Base-by-base conservation (phyloP, 2,113 vertebrate species). In the Epinephelus lanceolatus region DNA sequence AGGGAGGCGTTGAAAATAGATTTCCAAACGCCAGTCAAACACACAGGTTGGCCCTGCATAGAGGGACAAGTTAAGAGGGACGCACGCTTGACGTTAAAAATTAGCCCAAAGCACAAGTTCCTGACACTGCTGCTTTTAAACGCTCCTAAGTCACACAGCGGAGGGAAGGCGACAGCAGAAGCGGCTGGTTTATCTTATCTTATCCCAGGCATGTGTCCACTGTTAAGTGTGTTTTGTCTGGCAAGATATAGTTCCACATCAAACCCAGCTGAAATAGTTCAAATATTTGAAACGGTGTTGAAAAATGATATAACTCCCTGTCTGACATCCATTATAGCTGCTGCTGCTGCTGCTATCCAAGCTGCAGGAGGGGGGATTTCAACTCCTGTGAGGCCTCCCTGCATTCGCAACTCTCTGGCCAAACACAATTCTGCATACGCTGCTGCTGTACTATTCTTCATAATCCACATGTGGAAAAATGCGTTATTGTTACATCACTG, bases 241-340 rank as follows among this genome's bases (percentile, higher is more conserved):
- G 67, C 6, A 0, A 71, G 66, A 86, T 74, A 78, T 74, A 78
- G 75, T 56, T 71, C 70, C 66, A 80, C 15, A 76, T 83, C 87
- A 81, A 79, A 84, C 69, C 30, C 66, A 52, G 68, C 61, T 67
- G 69, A 84, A 88, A 90, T 67, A 83, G 72, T 86, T 85, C 49
- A 85, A 89, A 85, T 91, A 76, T 91, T 75, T 90, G 74, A 79
- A 79, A 62, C 27, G 42, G 52, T 65, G 79, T 78, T 85, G 78
- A 89, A 88, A 85, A 87, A 83, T 77, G 67, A 81, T 81, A 83
- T 71, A 51, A 45, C 37, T 63, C 27, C 66, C 53, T 37, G 66
- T 59, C 49, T 85, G 73, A 70, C 81, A 81, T 80, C 83, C 80
- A 66, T 80, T 89, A 52, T 19, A 23, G 72, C 78, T 68, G 47